Evolutionary conservation across 1,140 invertebrate species (phyloP).

Genomic region (Trichonephila clavipes): DNA sequence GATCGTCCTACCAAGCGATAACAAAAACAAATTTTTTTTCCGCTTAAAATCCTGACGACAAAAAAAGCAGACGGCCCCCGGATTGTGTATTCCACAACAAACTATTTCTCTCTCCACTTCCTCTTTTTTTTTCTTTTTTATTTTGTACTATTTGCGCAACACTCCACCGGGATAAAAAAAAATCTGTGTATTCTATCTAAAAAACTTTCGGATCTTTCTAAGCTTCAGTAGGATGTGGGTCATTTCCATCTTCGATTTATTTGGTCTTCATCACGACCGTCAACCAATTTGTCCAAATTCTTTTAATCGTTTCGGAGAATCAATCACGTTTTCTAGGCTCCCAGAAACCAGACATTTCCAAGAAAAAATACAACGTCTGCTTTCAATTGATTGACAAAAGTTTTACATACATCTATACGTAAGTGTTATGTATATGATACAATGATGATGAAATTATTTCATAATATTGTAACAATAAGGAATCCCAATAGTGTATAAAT

Average conservation of each 20-base stretch:
- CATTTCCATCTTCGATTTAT: neutral
- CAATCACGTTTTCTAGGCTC: too few species aligned
- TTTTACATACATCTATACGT: too few species aligned
- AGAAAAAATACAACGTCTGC: too few species aligned
- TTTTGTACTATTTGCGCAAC: too few species aligned
- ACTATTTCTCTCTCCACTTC: neutral
- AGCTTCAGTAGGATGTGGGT: neutral
- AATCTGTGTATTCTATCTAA: neutral
- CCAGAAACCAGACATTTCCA: too few species aligned
- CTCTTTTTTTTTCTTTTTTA: neutral
- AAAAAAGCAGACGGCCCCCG: neutral
- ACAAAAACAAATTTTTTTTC: conserved; percentile 16
- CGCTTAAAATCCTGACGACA: neutral
- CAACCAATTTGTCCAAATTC: neutral
- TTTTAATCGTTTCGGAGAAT: neutral
- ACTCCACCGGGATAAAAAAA: neutral
- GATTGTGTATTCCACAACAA: conserved; percentile 32
- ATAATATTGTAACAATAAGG: too few species aligned
- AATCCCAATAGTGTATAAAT: too few species aligned
- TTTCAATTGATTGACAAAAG: too few species aligned
- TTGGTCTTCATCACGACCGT: neutral
- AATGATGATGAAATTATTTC: too few species aligned
- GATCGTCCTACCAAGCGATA: neutral
- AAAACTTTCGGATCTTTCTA: neutral
- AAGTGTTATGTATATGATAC: too few species aligned